Evolutionary conservation across 2,113 vertebrate genomes (phyloP), one percentile per base, ranked within the genome.

Genomic region (Carettochelys insculpta): DNA sequence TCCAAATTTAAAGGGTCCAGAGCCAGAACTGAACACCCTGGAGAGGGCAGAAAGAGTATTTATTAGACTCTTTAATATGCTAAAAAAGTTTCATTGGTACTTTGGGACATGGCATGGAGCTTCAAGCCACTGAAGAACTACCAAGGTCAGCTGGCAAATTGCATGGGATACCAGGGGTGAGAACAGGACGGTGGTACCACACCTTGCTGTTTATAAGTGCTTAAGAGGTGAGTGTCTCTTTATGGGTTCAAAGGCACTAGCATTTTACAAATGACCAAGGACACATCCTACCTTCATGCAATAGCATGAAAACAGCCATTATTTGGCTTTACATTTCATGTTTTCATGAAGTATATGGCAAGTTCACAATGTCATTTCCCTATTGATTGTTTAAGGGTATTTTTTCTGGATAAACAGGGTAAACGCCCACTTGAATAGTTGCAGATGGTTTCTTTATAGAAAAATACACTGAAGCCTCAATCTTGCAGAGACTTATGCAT

Each of bases 351-450:
- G 71, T 45, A 48, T 58, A 79, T 84, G 5, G 34, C 50, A 47
- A 56, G 2, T 56, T 82, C 77, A 41, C n/a, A 84, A n/a, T 6
- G 61, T 81, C 50, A 34, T 54, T 1, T 0, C 61, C 82, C 41
- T 77, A 27, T 85, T n/a, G 80, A 43, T 45, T 89, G 68, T 75
- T 91, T 83, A 77, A 75, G 90, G 88, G 86, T 71, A 80, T n/a
- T 96, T 95, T 86, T 95, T 96, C 68, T 95, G 95, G 92, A 95
- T 85, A 95, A 95, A 95, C n/a, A 43, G 92, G 88, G 85, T 82
- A 94, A 93, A 95, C 95, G 87, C 71, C 88, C 94, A 93, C 51
- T 80, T 92, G 90, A 86, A 31, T 71, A 65, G 90, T 80, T 76
- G 80, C 87, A 94, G 90, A 95, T 61, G 58, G 34, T 34, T 65